Evolutionary conservation across 30 jellyfish, hydroid and myxozoan species (phyloP), one percentile per base, ranked within the genome.

Genomic region (Hydractinia echinata): DNA sequence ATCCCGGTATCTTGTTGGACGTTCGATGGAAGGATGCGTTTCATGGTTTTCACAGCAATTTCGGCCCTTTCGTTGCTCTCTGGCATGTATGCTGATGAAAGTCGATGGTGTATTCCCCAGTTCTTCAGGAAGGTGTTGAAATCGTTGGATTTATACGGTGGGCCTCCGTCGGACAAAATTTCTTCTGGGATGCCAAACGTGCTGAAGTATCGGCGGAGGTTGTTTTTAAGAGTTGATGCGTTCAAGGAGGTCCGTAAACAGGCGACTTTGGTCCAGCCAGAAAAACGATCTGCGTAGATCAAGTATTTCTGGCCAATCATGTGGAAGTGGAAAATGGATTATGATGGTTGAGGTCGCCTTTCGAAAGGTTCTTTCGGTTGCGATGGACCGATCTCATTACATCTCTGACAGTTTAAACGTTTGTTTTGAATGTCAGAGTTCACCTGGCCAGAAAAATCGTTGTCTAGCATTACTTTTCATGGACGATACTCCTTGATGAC

Each of bases 401-500:
- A 78, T 39, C 81, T 39, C 30, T 76, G 84, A 54, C 76, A 54
- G 84, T 76, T 54, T 51, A 50, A 10, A n/a, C 82, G 10, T 14
- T 13, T 73, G 74, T 13, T 10, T 13, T 67, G 82, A 19, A 78
- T 58, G 60, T 55, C 82, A 55, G 81, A 5, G 70, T 60, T 9
- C 82, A 54, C 85, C 85, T 13, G 51, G 85, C 85, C 85, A 54
- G 85, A 76, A 52, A n/a, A 78, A 44, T 54, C 82, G 81, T n/a
- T 55, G 81, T 44, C 81, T 6, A 4, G 86, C 86, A 19, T 54
- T 78, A 7, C 11, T 7, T 19, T 54, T 44, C 86, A 78, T 78
- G 8, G 82, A 5, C 39, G 55, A 54, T 5, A 78, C 86, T 5
- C 83, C 86, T 54, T 78, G 86, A 5, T 78, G 86, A 7, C 60